Conservation (phyloP, 2,113 vertebrate species). For the Pelodiscus sinensis region DNA sequence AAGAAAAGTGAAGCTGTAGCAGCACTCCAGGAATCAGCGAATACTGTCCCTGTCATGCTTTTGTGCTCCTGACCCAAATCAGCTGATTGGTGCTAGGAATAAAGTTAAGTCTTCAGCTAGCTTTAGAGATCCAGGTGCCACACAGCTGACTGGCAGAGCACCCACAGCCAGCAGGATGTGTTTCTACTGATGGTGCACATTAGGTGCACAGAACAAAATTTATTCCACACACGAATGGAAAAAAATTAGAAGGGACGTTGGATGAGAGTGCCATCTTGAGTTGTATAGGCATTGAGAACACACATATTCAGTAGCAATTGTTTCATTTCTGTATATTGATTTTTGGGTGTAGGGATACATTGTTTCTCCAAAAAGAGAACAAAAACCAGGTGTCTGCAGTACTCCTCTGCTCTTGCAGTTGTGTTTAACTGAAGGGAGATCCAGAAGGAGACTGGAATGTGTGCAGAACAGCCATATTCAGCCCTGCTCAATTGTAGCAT, state of each 20-base stretch:
- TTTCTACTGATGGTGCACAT: too few relatives aligned
- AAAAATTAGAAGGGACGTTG: too few relatives aligned
- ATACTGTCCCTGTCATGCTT: background rate
- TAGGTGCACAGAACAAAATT: too few relatives aligned
- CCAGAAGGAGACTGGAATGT: background rate
- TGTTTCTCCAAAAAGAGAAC: background rate
- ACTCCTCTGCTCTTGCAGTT: background rate
- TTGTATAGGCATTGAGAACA: fast-evolving
- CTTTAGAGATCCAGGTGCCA: background rate
- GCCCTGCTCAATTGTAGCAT: background rate
- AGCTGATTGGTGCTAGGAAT: background rate
- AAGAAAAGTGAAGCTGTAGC: background rate
- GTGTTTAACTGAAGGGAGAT: background rate
- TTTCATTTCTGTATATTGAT: fast-evolving
- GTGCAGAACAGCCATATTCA: background rate
- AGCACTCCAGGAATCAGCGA: background rate
- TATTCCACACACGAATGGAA: too few relatives aligned
- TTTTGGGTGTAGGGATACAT: background rate
- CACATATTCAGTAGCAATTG: background rate
- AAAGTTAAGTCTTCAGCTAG: background rate
- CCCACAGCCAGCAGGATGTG: too few relatives aligned
- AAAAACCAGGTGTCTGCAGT: background rate
- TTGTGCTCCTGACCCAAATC: fast-evolving
- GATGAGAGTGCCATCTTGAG: fast-evolving
- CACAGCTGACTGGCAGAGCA: too few relatives aligned